Percentiles rank a stretch among this genome's conserved stretches.
These are phyloP conservation scores for Capitella teleta DNA, from an alignment of 1,140 invertebrate species.

Conservation along the genomic window DNA sequence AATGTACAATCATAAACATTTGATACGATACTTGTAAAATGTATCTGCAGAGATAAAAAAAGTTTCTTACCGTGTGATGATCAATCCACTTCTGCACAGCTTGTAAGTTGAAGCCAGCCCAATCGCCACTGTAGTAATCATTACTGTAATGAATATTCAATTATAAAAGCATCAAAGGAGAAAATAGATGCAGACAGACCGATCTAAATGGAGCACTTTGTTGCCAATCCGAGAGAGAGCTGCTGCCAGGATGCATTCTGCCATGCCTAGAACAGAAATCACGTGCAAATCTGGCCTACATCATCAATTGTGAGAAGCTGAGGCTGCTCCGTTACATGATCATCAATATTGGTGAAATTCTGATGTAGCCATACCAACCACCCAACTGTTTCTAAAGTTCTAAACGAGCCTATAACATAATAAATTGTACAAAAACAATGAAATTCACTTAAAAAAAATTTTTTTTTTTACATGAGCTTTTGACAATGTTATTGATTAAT, in stretches of 20 bases:
- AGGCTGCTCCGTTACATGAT: too few relatives aligned
- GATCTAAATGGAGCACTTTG: conserved; percentile 11
- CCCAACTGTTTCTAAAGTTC: too few relatives aligned
- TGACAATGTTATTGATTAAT: too few relatives aligned
- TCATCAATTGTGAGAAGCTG: too few relatives aligned
- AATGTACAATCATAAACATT: not conserved
- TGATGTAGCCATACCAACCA: too few relatives aligned
- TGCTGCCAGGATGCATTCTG: conserved; percentile 11
- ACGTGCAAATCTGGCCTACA: too few relatives aligned
- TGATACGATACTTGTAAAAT: not conserved
- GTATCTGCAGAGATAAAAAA: not conserved
- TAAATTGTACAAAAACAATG: too few relatives aligned
- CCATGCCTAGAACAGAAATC: conserved; percentile 7
- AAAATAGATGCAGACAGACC: conserved; percentile 1
- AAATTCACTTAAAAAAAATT: too few relatives aligned
- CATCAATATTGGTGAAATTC: too few relatives aligned
- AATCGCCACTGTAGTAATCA: conserved; percentile 13
- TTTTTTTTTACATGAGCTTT: too few relatives aligned
- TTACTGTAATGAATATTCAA: conserved; percentile 7
- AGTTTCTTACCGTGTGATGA: conserved; percentile 5
- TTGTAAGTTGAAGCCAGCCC: conserved; percentile 9
- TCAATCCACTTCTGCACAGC: conserved; percentile 6
- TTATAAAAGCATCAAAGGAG: not conserved
- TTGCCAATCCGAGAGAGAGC: conserved; percentile 9
- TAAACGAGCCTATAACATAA: too few relatives aligned